Evolutionary conservation across 2,113 vertebrate genomes (phyloP).

Genomic region (Prietella phreatophila): DNA sequence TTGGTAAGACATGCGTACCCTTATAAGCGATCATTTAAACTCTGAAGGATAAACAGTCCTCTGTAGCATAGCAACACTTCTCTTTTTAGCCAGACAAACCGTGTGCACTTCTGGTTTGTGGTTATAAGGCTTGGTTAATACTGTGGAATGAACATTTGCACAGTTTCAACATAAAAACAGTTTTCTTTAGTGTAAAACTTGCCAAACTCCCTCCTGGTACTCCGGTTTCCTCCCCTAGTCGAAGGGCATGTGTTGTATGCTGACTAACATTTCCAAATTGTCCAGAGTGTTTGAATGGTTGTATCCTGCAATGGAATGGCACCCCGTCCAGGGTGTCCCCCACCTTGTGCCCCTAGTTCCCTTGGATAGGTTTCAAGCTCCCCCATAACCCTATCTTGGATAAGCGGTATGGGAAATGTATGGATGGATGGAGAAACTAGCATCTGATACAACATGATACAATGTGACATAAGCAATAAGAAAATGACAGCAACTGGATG

Average conservation of each 20-base stretch:
- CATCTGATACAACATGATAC: not conserved
- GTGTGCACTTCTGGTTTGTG: conserved; percentile 15
- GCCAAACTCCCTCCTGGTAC: not conserved
- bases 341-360: too few relatives aligned
- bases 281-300: too few relatives aligned
- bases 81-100: conserved; percentile 10
- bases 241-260: too few relatives aligned
- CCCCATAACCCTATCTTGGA: too few relatives aligned
- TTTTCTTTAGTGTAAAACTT: conserved; percentile 20
- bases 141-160: conserved; percentile 28
- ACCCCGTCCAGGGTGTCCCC: too few relatives aligned
- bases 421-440: not conserved
- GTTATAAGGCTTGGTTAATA: conserved; percentile 31
- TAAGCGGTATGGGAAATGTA: too few relatives aligned
- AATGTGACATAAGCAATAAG: not conserved
- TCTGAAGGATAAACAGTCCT: conserved; percentile 31
- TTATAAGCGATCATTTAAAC: conserved; percentile 22
- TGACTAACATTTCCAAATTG: too few relatives aligned
- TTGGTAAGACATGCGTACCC: conserved; percentile 31
- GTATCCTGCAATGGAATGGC: too few relatives aligned
- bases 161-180: not conserved
- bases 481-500: not conserved
- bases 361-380: too few relatives aligned
- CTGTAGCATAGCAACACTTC: conserved; percentile 14
- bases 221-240: too few relatives aligned